Base-by-base conservation (phyloP, 2,797 vertebrate species). In the Lindbergichthys nudifrons region DNA sequence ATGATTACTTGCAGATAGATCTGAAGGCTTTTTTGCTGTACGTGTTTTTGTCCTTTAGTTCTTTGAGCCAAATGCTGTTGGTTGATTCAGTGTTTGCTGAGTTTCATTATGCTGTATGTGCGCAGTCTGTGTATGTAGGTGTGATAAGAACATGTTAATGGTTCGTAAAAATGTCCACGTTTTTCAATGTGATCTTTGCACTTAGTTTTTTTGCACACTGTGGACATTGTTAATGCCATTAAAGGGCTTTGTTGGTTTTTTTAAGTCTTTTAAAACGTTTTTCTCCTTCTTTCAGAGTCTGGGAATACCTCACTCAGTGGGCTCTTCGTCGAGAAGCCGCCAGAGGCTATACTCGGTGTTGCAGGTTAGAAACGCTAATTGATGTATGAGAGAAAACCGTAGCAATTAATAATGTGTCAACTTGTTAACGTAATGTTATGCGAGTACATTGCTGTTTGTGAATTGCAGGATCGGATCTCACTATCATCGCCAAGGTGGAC, bases 321-420 rank as follows among this genome's bases (percentile, higher is more conserved):
- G 26, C 91, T 96, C 58, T 95, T 95, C 39, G 4, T 94, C 3
- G 87, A 94, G 85, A 94, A 92, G 73, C 94, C 94, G 0, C 68
- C 73, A 4, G 42, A 74, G 0, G 61, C 1, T 53, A 45, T 85
- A 0, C 53, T 63, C 0, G 85, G 80, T 6, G 59, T 91, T 1
- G 0, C 92, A 92, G 94, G 94, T 95, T 48, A 60, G 88, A 63
- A 46, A 54, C 10, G 0, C 0, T 15, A 66, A 63, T 23, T 3
- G 9, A 66, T 52, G 3, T 9, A 67, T 59, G 42, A 69, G 15
- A 42, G 13, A 3, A 64, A 76, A 41, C 5, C 11, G 2, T n/a
- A 9, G 6, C 2, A 8, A 53, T 65, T 39, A n/a, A 2, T 41
- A 23, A 45, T 18, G 13, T 51, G 14, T 32, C 39, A 32, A 32